A percentile compares a stretch with the other conserved stretches of the same genome.
Evolutionary conservation across 2,888 invertebrate genomes (phyloP).

Genomic region (Protonemura montana): DNA sequence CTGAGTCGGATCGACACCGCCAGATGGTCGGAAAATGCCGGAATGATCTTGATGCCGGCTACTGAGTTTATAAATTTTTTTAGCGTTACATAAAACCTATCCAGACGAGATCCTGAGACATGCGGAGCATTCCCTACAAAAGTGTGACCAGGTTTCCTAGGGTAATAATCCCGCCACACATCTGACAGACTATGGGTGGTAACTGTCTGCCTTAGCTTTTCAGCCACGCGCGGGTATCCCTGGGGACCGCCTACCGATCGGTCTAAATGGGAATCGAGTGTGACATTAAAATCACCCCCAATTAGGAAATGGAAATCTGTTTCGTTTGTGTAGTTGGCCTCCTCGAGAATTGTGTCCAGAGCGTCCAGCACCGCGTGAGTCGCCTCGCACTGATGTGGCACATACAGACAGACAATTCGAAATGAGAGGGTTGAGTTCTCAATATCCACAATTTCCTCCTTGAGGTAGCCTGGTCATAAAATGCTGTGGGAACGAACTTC

Average conservation of each 20-base stretch:
- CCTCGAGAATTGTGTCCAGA: background rate
- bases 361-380: background rate
- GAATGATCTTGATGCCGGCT: background rate
- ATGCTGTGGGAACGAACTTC: background rate
- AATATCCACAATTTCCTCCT: background rate
- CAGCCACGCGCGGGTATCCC: background rate
- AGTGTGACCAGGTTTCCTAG: background rate
- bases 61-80: background rate
- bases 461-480: background rate
- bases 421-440: background rate
- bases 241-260: background rate
- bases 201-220: background rate
- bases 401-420: background rate
- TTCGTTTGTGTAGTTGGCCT: background rate
- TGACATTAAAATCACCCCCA: background rate
- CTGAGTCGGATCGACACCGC: background rate
- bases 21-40: background rate
- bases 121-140: background rate
- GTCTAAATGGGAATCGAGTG: background rate
- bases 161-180: background rate
- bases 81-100: background rate
- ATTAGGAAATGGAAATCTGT: background rate
- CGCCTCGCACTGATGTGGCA: background rate
- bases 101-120: background rate
- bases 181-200: background rate